Evolutionary conservation across 2,113 vertebrate genomes (phyloP), one percentile per base, ranked within the genome.

Genomic region (Promerops cafer): DNA sequence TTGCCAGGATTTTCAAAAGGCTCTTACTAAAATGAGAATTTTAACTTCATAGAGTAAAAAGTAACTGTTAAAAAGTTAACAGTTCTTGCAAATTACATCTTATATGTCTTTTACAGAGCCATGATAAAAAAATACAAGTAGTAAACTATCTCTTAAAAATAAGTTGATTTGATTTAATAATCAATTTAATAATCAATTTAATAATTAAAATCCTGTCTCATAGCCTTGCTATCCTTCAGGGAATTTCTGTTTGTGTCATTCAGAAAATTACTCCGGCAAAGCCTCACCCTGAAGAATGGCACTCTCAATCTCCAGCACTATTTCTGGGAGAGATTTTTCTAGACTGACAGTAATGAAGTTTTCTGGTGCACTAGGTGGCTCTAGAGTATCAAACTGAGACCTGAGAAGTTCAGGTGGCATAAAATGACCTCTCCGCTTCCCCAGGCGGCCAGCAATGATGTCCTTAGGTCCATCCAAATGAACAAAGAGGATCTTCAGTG

Each of bases 331-430:
- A 89, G 80, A 95, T 88, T 92, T 98, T 81, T 98, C 97, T 86
- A 99, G 85, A 82, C 96, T 98, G 92, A 99, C 61, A 23, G 96
- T 94, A 63, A 99, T 91, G 53, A 98, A 98, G 21, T 98, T 98
- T 97, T 98, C 98, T 83, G 98, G 98, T 24, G 96, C 85, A 4
- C 79, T 69, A 7, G 98, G 99, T 75, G 98, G 98, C 94, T 99
- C 99, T 83, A 99, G 96, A 42, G 81, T 92, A 64, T 98, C 98
- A 57, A 99, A 98, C 92, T 99, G 99, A 45, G 99, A 99, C 70
- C 97, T 97, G 70, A 99, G 90, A 91, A 99, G 96, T 65, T 97
- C 90, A 33, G 95, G 94, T 26, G 98, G 97, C 99, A 99, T 99
- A 95, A 99, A 99, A 84, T 99, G 99, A 74, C 98, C 98, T 91